Evolutionary conservation across 2,888 invertebrate species (phyloP).

Genomic region (Drosophila imparisetae): DNA sequence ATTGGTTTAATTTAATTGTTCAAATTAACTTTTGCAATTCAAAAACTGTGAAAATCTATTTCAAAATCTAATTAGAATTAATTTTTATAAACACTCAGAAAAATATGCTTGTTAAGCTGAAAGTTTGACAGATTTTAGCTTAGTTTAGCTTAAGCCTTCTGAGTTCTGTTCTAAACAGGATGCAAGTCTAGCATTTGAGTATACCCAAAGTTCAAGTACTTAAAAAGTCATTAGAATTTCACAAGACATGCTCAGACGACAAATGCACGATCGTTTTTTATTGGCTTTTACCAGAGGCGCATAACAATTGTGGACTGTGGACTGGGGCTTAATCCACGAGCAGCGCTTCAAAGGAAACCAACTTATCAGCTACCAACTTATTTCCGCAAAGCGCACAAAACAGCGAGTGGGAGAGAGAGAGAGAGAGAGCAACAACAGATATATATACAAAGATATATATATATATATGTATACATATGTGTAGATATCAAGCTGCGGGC

Average conservation of each 20-base stretch:
- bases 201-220: constrained; percentile 13
- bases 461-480: accelerated
- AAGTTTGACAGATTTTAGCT: background rate
- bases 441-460: background rate
- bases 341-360: constrained; percentile 12
- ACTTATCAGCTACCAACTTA: constrained; percentile 47
- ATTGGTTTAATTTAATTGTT: background rate
- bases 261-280: constrained; percentile 53
- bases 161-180: background rate
- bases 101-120: background rate
- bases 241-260: constrained; percentile 33
- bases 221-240: constrained; percentile 53
- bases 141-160: too few species aligned
- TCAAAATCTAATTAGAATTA: too few species aligned
- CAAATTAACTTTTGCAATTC: too few species aligned
- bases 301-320: constrained; percentile 48
- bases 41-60: too few species aligned
- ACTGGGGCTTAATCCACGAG: constrained; percentile 11
- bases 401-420: background rate
- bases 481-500: constrained; percentile 36
- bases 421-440: background rate
- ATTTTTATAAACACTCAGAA: background rate
- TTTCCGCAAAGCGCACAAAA: constrained; percentile 51
- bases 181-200: background rate
- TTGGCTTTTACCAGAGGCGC: constrained; percentile 48